Base-by-base conservation (phyloP, 2,888 invertebrate species). In the Watsonalla cultraria region DNA sequence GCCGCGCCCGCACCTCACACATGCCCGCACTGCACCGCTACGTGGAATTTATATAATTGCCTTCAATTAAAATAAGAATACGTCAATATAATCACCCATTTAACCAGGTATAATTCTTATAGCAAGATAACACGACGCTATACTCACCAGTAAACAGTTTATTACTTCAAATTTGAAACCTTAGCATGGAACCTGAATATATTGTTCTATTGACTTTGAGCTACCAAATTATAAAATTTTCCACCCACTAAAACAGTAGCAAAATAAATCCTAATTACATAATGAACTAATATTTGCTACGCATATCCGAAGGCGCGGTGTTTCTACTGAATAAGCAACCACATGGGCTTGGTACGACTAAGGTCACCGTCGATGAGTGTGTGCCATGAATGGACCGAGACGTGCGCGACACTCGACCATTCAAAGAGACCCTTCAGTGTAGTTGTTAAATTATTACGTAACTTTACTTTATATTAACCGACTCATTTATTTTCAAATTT, bases 21-120 rank as follows among this genome's bases (percentile, higher is more conserved):
- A 60, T 62, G 67, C 71, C 69, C 68, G 67, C 74, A 62, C 67
- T 67, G 74, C 71, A 82, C 81, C 83, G 85, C 87, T 85, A 84
- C 84, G 87, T 84, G 86, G 86, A 87, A 91, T 87, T 88, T 82
- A 84, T 86, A 79, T 88, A 89, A 87, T 89, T 86, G 84, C 80
- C 80, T 80, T 82, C 84, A 88, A 87, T 87, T 86, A 87, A 82
- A 87, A 85, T 78, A 77, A 84, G 80, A 80, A 82, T 78, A 80
- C 71, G 74, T 67, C 73, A 78, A 75, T 73, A 75, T 70, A 72
- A 76, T 78, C 76, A 76, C 74, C 70, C 68, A 68, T 65, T 24
- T 24, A 24, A 24, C 24, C 24, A 24, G 24, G 24, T 24, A 24
- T 24, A 24, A 24, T 24, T 24, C 24, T 24, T 24, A 24, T 24